phyloP scores from a whole-genome alignment of 1,140 invertebrate genomes.

The Idris sp. region DNA sequence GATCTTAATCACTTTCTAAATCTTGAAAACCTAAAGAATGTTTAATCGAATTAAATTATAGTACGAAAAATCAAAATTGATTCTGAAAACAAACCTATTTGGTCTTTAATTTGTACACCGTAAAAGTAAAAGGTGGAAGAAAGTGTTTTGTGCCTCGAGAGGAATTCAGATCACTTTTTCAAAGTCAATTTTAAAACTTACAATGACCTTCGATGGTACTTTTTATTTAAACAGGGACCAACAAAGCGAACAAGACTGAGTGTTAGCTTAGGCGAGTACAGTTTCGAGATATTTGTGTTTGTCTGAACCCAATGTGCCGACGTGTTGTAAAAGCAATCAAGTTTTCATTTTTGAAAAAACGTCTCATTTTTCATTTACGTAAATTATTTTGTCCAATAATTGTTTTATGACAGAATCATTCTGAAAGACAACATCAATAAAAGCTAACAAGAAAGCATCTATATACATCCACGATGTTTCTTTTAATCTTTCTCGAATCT shows the following conservation, averaged over 20 bases:
- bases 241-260: conserved; percentile 14
- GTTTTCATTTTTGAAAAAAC: conserved; percentile 16
- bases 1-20: too few species aligned
- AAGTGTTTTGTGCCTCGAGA: neutral
- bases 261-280: conserved; percentile 29
- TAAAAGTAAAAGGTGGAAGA: too few species aligned
- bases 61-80: too few species aligned
- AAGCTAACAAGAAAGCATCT: conserved; percentile 21
- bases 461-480: conserved; percentile 26
- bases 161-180: conserved; percentile 26
- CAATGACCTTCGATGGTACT: conserved; percentile 29
- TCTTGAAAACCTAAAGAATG: too few species aligned
- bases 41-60: too few species aligned
- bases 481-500: conserved; percentile 49
- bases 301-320: conserved; percentile 20
- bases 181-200: conserved; percentile 31
- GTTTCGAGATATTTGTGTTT: conserved; percentile 20
- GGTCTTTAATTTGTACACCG: too few species aligned
- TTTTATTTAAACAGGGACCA: conserved; percentile 24
- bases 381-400: conserved; percentile 20
- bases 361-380: conserved; percentile 31
- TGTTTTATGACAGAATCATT: conserved; percentile 4
- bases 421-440: neutral
- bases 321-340: conserved; percentile 21
- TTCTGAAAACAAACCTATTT: too few species aligned